phyloP scores from a whole-genome alignment of 2,888 invertebrate species.

The Polymixis lichenea region DNA sequence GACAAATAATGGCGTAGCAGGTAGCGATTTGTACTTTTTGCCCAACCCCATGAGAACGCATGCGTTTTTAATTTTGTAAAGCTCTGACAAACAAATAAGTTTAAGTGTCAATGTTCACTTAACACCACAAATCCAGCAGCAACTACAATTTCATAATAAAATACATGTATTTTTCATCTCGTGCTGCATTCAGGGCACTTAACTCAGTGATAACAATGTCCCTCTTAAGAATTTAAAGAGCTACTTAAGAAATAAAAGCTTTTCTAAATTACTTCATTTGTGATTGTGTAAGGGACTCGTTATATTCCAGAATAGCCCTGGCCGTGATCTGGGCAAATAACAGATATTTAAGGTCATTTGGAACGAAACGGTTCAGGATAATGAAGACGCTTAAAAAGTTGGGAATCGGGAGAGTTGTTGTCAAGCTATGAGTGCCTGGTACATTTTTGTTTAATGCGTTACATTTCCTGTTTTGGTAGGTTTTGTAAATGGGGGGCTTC shows the following conservation, averaged over 20 bases:
- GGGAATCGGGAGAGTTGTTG: conserved; percentile 15
- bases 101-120: no score
- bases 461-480: neutral
- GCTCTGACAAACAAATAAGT: neutral
- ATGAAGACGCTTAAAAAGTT: conserved; percentile 38
- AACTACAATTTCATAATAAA: conserved; percentile 42
- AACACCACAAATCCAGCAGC: conserved; percentile 22
- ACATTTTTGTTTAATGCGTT: conserved; percentile 3
- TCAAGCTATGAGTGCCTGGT: conserved; percentile 14
- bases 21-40: neutral
- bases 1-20: neutral
- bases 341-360: conserved; percentile 45
- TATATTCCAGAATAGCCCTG: conserved; percentile 39
- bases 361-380: conserved; percentile 49
- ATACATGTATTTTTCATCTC: conserved; percentile 45
- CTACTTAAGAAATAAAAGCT: conserved; percentile 60
- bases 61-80: neutral
- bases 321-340: conserved; percentile 42
- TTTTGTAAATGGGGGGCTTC: neutral
- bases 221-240: conserved; percentile 59
- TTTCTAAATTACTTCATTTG: conserved; percentile 61
- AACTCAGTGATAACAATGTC: conserved; percentile 55
- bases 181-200: conserved; percentile 55
- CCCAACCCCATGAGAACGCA: neutral
- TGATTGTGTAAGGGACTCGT: conserved; percentile 48